Conservation (phyloP, 2,797 vertebrate species). For the Prionace glauca region DNA sequence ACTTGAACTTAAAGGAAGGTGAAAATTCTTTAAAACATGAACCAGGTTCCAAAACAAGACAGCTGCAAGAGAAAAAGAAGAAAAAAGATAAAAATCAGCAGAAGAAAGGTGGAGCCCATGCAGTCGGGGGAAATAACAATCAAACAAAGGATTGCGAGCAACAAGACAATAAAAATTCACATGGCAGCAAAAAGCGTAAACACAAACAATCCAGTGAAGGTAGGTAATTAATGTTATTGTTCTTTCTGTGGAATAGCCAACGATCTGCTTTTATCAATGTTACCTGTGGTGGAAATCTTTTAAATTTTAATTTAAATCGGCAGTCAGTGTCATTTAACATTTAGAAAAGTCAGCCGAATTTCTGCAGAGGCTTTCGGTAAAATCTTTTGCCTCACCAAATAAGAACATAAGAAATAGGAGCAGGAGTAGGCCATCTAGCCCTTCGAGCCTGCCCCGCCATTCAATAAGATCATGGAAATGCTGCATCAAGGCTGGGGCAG, state of each 20-base stretch:
- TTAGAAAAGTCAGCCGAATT: background rate
- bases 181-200: conserved; percentile 48
- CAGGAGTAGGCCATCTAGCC: too few species aligned
- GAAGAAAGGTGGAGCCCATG: conserved; percentile 43
- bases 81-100: conserved; percentile 48
- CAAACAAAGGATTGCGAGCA: conserved; percentile 34
- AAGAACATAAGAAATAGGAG: too few species aligned
- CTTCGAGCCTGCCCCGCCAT: too few species aligned
- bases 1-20: conserved; percentile 49
- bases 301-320: too few species aligned
- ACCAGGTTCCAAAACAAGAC: background rate
- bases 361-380: background rate
- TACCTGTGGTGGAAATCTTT: background rate
- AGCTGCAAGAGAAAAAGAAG: background rate
- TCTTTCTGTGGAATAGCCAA: background rate
- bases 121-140: conserved; percentile 25
- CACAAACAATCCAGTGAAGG: conserved; percentile 25
- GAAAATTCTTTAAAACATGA: conserved; percentile 53
- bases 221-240: background rate
- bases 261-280: background rate
- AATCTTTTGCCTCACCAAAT: background rate
- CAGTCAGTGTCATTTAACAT: too few species aligned
- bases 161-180: background rate
- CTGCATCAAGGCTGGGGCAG: background rate
- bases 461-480: too few species aligned